Base-by-base conservation (phyloP, 2,888 invertebrate species). In the Drosophila paracracens region DNA sequence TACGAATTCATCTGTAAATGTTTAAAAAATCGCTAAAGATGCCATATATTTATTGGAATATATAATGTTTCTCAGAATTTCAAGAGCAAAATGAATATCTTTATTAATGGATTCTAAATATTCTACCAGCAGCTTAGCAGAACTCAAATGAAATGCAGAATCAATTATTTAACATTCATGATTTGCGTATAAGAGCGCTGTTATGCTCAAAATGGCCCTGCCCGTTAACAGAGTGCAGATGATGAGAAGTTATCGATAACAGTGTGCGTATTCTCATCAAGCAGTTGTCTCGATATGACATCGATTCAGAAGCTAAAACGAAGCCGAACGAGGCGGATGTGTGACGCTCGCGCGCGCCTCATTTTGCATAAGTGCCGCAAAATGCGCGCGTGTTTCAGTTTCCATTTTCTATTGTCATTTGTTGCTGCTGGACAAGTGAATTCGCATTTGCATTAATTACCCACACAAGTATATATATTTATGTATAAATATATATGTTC, bases 381-480 rank as follows among this genome's bases (percentile, higher is more conserved):
- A 76, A 77, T 76, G 76, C 78, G 76, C 78, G 76, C 76, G 76
- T 77, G 78, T 78, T 78, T 77, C 74, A 77, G 78, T 76, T 78
- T 69, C 78, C 38, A 74, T 78, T 78, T 74, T 78, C 64, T 70
- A 63, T 63, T 74, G 60, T 67, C 61, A 67, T 61, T 77, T 74
- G 68, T 61, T 63, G 67, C 61, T 74, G 69, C 48, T 59, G 58
- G 63, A 50, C 73, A 74, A 74, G 74, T 69, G 74, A 77, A 77
- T 63, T 60, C 38, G 50, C 70, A 65, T 25, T 46, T 46, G 25
- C 25, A 46, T 46, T 46, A 46, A 46, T 46, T 46, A 46, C 16
- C 25, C 46, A 46, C 46, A 16, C 16, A 46, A 46, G 46, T 46
- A 46, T 25, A 46, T 21, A 46, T 6, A 43, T 40, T 2, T 8